Evolutionary conservation across 1,140 invertebrate genomes (phyloP).

Genomic region (Mamestra configurata): DNA sequence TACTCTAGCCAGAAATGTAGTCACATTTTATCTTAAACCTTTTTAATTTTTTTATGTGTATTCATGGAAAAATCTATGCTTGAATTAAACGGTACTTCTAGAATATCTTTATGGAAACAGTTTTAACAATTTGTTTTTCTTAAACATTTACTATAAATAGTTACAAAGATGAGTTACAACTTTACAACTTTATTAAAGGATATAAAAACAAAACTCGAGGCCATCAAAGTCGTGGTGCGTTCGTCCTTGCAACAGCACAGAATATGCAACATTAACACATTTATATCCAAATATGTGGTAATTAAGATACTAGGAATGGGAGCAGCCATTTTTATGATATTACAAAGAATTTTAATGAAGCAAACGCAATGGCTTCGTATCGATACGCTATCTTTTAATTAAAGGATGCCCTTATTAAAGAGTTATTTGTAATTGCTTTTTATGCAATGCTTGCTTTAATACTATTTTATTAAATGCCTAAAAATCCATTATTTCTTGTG

Average conservation of each 20-base stretch:
- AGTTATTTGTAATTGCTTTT: constrained; percentile 16
- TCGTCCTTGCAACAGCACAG: constrained; percentile 25
- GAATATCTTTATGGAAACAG: too few species aligned
- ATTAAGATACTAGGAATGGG: constrained; percentile 38
- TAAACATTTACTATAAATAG: too few species aligned
- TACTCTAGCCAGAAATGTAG: too few species aligned
- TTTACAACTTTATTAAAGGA: background rate
- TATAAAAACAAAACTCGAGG: background rate
- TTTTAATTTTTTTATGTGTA: too few species aligned
- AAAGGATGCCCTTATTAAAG: constrained; percentile 10
- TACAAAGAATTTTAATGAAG: constrained; percentile 35
- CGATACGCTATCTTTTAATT: constrained; percentile 21
- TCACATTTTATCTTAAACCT: too few species aligned
- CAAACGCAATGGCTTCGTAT: background rate
- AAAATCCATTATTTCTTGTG: background rate
- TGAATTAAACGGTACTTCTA: too few species aligned
- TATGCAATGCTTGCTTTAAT: background rate
- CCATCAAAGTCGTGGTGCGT: background rate
- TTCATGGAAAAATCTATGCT: too few species aligned
- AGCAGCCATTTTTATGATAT: constrained; percentile 15
- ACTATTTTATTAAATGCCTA: background rate
- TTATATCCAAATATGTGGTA: constrained; percentile 19
- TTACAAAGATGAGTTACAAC: too few species aligned
- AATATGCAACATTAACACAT: constrained; percentile 15
- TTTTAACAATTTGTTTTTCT: too few species aligned